Base-by-base conservation (phyloP, 2,797 vertebrate genomes). In the Nannoperca australis region DNA sequence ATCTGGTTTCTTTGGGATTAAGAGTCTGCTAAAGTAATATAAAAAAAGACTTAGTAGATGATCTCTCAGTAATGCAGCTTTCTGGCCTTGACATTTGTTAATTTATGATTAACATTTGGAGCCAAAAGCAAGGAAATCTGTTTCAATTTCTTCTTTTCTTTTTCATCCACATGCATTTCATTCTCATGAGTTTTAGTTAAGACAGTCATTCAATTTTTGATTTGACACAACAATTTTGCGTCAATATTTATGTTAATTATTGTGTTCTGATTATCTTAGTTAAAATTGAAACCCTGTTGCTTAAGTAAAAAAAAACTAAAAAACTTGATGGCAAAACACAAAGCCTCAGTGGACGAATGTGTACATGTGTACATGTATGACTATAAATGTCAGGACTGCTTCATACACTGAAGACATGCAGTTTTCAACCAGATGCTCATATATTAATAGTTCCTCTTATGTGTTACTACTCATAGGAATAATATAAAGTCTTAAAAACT, bases 1-100 rank as follows among this genome's bases (percentile, higher is more conserved):
- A 47, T 60, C 34, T 56, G 51, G n/a, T 30, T 24, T 60, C 55
- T 69, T 60, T 42, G 47, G 42, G 30, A 47, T 77, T 49, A 22
- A 17, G 54, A 32, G 30, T 77, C 45, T 59, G 32, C 44, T 22
- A 10, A 7, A 10, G 27, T 38, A 24, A 2, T 59, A 9, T 17
- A 36, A 30, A 45, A 32, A 40, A 6, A 63, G 1, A 4, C 11
- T 63, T 27, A 63, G 45, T 45, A 3, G 9, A 63, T 12, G 24
- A 30, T 45, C 4, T 30, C 40, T 22, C 2, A 30, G 42, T 20
- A 40, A 17, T 14, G 5, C 18, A 22, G 20, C 67, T 58, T 20
- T 65, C n/a, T 20, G 51, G 13, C 27, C 32, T 61, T 60, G n/a
- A 10, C 1, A 2, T 5, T 32, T 72, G 36, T 32, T 54, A 1